Evolutionary conservation across 1,140 invertebrate species (phyloP).

Genomic region (Bilobella aurantiaca): DNA sequence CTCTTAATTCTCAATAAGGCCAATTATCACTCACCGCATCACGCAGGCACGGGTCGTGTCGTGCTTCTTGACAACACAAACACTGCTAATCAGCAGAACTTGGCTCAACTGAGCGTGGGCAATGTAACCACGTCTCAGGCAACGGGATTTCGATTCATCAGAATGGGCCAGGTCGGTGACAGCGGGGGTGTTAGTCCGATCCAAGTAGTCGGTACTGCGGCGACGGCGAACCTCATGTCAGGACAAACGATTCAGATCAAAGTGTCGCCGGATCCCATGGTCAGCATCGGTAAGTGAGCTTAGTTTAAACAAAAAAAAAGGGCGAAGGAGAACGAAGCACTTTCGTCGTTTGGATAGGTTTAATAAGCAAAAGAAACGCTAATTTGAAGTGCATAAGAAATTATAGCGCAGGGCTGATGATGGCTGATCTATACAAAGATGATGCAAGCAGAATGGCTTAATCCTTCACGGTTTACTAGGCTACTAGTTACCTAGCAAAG

Average conservation of each 20-base stretch:
- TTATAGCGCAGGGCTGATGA: no score
- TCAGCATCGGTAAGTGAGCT: background rate
- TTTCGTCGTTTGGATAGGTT: no score
- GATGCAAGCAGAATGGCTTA: no score
- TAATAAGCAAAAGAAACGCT: no score
- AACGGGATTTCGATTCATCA: background rate
- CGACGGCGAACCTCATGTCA: background rate
- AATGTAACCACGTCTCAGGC: background rate
- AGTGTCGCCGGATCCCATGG: background rate
- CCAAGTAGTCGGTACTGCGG: background rate
- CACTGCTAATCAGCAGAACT: constrained; percentile 19
- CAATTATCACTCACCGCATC: constrained; percentile 26
- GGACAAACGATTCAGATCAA: background rate
- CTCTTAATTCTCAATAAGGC: constrained; percentile 32
- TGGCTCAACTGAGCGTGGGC: background rate
- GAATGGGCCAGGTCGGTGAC: background rate
- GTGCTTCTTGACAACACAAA: constrained; percentile 33
- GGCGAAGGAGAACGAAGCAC: no score
- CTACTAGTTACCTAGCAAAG: no score
- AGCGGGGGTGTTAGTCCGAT: background rate
- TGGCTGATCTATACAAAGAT: no score
- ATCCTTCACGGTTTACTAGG: no score
- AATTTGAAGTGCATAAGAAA: no score
- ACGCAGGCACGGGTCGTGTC: constrained; percentile 25
- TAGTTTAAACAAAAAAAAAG: background rate